Conservation (phyloP, 2,888 invertebrate genomes). For the Coecobrya sp. region DNA sequence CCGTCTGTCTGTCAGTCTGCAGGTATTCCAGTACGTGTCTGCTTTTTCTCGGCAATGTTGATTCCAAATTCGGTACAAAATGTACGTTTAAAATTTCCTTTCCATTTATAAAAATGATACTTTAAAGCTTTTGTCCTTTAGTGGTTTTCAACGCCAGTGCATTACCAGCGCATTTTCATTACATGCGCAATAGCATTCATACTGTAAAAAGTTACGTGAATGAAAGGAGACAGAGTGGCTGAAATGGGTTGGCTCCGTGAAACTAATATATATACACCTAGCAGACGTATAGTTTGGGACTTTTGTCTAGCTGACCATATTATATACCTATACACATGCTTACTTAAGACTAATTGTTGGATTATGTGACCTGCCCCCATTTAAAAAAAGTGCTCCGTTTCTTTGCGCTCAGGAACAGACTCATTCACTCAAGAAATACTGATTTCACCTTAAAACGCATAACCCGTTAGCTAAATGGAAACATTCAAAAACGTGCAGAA, state of each 20-base stretch:
- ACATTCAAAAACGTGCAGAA: neutral
- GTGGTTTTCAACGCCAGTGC: too few relatives aligned
- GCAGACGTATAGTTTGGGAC: neutral
- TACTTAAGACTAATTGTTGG: conserved; percentile 61
- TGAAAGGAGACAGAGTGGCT: neutral
- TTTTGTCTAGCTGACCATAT: too few relatives aligned
- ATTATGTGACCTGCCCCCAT: conserved; percentile 68
- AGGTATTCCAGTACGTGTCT: too few relatives aligned
- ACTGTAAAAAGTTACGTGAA: neutral
- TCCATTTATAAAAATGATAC: too few relatives aligned
- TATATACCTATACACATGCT: neutral
- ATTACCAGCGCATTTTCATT: neutral
- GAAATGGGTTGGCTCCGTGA: neutral
- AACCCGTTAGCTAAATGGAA: neutral
- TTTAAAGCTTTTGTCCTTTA: too few relatives aligned
- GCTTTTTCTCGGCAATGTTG: too few relatives aligned
- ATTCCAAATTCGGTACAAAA: too few relatives aligned
- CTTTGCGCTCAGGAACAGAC: neutral
- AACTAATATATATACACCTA: neutral
- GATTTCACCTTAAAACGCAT: conserved; percentile 1
- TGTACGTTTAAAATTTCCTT: too few relatives aligned
- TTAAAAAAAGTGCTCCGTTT: conserved; percentile 24
- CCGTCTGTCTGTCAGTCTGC: too few relatives aligned
- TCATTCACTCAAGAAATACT: neutral
- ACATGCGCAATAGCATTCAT: neutral